Evolutionary conservation across 2,888 invertebrate genomes (phyloP).

Genomic region (Noctua pronuba): DNA sequence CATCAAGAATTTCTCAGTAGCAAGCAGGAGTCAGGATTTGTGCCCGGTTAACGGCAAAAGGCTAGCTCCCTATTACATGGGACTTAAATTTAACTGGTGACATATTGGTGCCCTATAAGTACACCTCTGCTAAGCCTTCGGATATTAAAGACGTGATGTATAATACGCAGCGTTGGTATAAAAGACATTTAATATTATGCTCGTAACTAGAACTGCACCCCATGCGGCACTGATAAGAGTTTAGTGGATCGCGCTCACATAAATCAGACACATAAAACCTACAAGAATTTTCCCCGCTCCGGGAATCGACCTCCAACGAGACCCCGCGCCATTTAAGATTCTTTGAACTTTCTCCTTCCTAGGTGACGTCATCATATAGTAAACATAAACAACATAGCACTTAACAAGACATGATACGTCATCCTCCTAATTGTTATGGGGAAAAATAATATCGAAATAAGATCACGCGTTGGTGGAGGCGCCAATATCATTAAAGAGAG

Average conservation of each 20-base stretch:
- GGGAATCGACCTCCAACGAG: conserved; percentile 4
- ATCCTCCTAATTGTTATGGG: not conserved
- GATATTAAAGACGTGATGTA: not conserved
- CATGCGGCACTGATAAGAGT: conserved; percentile 1
- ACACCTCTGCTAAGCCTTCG: not conserved
- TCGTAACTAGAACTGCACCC: not conserved
- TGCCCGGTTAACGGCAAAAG: not conserved
- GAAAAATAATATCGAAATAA: not conserved
- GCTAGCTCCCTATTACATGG: not conserved
- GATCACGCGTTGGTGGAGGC: not conserved
- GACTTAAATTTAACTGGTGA: not conserved
- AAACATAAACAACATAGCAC: conserved; percentile 31
- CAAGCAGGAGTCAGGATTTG: no score
- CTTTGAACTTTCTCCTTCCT: conserved; percentile 41
- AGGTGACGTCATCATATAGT: conserved; percentile 30
- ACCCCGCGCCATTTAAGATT: conserved; percentile 12
- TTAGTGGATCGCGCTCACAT: not conserved
- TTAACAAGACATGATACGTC: conserved; percentile 14
- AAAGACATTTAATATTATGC: not conserved
- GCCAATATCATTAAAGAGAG: not conserved
- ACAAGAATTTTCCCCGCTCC: conserved; percentile 22
- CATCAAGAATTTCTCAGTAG: not conserved
- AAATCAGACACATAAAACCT: conserved; percentile 22
- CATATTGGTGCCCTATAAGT: not conserved
- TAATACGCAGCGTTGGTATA: not conserved